Evolutionary conservation across 2,888 invertebrate genomes (phyloP), one percentile per base, ranked within the genome.

Genomic region (Sericinus montela): DNA sequence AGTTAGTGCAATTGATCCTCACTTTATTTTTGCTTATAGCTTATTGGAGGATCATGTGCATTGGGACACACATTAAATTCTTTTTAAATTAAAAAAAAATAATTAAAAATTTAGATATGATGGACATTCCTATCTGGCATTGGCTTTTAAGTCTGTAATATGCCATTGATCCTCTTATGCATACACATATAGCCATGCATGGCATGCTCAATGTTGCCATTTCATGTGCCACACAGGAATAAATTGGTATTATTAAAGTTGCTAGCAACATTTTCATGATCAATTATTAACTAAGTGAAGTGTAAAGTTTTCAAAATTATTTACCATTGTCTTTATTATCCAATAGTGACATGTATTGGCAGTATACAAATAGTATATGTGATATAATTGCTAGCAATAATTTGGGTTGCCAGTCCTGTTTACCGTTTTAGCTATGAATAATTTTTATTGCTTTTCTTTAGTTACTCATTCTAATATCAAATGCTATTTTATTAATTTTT

Each of bases 151-250:
- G 13, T 39, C n/a, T 19, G 19, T 44, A 29, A 23, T 13, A 59
- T 69, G 69, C 68, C 65, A 44, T 57, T 72, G 69, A 60, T 73
- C 69, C 67, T 64, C 54, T 23, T 25, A 1, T 7, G 13, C 10
- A 45, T 10, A 32, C 32, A 11, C n/a, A 28, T 55, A 55, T 52
- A 50, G 15, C 45, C 46, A 7, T 39, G 25, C 41, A 66, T 67
- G 45, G 73, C 68, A 72, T 72, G 69, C 50, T 65, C 38, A 32
- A 56, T 68, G 62, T 70, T 69, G 59, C 56, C 59, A 51, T n/a
- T 50, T 51, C 50, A 61, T 52, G 68, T 73, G 81, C 81, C 85
- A 83, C 85, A 80, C 77, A 70, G 75, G 25, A 66, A 54, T 45
- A 14, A 16, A 46, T 11, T 51, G 6, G 6, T 25, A 28, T 43